These are phyloP conservation scores for Hoplostethus mediterraneus DNA, from an alignment of 2,797 vertebrate species.

Conservation along the genomic window DNA sequence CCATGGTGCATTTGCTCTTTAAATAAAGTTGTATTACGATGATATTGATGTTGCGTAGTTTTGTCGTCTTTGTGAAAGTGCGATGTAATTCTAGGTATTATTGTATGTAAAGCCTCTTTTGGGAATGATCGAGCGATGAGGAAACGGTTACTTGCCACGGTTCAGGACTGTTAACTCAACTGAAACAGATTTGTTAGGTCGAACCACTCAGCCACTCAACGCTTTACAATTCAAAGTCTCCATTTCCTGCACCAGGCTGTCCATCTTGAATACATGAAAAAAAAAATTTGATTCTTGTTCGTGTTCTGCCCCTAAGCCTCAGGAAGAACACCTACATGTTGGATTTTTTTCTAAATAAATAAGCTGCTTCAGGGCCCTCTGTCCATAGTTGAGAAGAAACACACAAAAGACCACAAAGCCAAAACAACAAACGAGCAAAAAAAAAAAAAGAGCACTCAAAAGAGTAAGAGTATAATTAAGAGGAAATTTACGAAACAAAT, in stretches of 20 bases:
- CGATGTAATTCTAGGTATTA: slow-evolving; percentile 20
- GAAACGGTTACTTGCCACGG: neutral
- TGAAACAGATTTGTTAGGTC: slow-evolving; percentile 3
- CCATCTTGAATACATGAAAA: neutral
- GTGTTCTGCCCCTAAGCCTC: neutral
- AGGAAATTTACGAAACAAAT: slow-evolving; percentile 24
- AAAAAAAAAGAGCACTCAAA: slow-evolving; percentile 11
- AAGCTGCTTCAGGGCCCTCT: neutral
- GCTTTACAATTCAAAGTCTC: neutral
- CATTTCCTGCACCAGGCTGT: neutral
- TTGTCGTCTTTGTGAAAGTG: neutral
- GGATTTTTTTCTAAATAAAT: neutral
- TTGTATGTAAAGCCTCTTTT: neutral
- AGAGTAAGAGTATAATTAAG: slow-evolving; percentile 18
- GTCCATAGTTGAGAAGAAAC: slow-evolving; percentile 11
- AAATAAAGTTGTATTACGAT: slow-evolving; percentile 9
- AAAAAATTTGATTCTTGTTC: neutral
- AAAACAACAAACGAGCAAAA: neutral
- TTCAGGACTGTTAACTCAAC: slow-evolving; percentile 3
- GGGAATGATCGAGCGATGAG: neutral
- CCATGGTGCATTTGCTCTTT: neutral
- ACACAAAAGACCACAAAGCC: neutral
- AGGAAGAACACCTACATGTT: slow-evolving; percentile 2
- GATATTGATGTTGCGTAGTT: neutral
- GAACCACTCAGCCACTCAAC: neutral